phyloP scores from a whole-genome alignment of 2,113 vertebrate species.

The Vombatus ursinus region DNA sequence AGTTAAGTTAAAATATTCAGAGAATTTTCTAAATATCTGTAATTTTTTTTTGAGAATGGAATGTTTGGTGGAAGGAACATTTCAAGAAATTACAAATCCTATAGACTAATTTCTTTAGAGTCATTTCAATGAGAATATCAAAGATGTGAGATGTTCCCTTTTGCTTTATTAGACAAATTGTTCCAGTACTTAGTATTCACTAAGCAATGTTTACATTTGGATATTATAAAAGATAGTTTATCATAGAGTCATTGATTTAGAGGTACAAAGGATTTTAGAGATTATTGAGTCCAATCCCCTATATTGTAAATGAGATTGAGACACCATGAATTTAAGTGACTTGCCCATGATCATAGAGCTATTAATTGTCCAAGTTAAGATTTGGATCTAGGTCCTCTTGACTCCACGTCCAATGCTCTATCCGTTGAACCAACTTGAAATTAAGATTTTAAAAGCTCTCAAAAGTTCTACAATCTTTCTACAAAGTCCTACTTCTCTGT shows the following conservation, averaged over 20 bases:
- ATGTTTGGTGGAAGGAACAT: no score
- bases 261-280: no score
- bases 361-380: background rate
- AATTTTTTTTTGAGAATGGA: no score
- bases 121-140: no score
- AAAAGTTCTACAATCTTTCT: background rate
- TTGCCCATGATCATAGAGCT: background rate
- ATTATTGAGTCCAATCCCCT: background rate
- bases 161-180: no score
- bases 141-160: no score
- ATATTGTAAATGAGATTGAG: background rate
- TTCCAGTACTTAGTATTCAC: background rate
- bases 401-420: no score
- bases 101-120: no score
- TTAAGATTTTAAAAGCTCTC: background rate
- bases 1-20: no score
- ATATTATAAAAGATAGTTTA: background rate
- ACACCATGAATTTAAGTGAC: background rate
- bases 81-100: no score
- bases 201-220: background rate
- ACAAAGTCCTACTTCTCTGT: background rate
- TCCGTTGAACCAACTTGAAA: background rate
- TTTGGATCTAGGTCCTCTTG: background rate
- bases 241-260: background rate
- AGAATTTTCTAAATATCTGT: no score